Evolutionary conservation across 2,888 invertebrate genomes (phyloP).

Genomic region (Lomographa bimaculata): DNA sequence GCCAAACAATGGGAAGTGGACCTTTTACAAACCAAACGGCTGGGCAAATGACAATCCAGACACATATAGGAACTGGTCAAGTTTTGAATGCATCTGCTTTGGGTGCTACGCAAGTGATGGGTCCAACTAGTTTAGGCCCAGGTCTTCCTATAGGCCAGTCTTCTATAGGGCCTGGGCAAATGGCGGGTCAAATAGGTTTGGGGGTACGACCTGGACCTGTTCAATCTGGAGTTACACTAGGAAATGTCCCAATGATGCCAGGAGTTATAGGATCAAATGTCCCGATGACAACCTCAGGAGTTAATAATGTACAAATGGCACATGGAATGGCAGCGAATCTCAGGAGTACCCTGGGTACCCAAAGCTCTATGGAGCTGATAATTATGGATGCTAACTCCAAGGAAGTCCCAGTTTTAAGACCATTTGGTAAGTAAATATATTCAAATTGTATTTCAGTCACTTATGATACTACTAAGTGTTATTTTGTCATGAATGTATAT

Average conservation of each 20-base stretch:
- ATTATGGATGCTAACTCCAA: conserved; percentile 26
- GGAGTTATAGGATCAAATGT: conserved; percentile 1
- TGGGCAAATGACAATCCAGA: conserved; percentile 4
- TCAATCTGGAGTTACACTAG: conserved; percentile 2
- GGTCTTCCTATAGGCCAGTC: conserved; percentile 1
- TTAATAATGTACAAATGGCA: conserved; percentile 2
- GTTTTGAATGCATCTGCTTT: neutral
- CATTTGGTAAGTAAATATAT: conserved; percentile 21
- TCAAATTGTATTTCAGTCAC: too few relatives aligned
- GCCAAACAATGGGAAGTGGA: conserved; percentile 2
- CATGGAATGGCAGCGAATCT: conserved; percentile 6
- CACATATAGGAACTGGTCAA: conserved; percentile 1
- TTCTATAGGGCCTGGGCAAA: neutral
- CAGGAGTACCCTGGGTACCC: conserved; percentile 9
- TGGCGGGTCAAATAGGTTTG: conserved; percentile 1
- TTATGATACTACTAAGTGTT: too few relatives aligned
- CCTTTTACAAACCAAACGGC: conserved; percentile 5
- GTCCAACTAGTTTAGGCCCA: neutral
- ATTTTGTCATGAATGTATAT: too few relatives aligned
- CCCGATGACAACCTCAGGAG: neutral
- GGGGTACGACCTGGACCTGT: conserved; percentile 3
- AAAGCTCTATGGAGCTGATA: conserved; percentile 29
- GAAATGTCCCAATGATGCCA: conserved; percentile 6
- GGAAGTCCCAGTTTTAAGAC: conserved; percentile 18
- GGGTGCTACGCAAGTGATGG: conserved; percentile 1